Base-by-base conservation (phyloP, 2,797 vertebrate genomes). In the Rhyacichthys aspro region DNA sequence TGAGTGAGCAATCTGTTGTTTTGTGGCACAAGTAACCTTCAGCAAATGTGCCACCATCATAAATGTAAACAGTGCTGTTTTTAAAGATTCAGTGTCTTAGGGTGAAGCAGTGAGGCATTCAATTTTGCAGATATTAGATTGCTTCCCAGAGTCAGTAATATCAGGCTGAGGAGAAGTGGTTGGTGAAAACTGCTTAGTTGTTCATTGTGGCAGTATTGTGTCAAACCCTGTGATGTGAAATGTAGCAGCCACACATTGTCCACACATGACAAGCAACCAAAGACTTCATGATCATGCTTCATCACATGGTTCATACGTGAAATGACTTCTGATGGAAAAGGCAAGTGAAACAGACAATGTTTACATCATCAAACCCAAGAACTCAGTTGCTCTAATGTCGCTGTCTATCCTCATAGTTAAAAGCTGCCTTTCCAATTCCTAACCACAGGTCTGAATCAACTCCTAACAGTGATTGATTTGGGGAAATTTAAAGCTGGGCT, bases 381-480 rank as follows among this genome's bases (percentile, higher is more conserved):
- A 53, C 54, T 55, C 52, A 63, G 67, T 45, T 42, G 63, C 61
- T 65, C 32, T 10, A 48, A 55, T 57, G 76, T 74, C 71, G 16
- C 70, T n/a, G 47, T 74, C 75, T 58, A 44, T 76, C 55, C 56
- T 63, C 55, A n/a, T 82, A 83, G 84, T 88, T 86, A 85, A 87
- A 89, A 81, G 83, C 79, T 43, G 55, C 59, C 65, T 63, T 49
- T 50, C 76, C n/a, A 37, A 70, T 76, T 76, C 61, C 76, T 55
- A 57, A 79, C 78, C 79, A 69, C 83, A 81, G 68, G 59, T 78
- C 83, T 83, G 67, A 87, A 88, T 85, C 63, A 73, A 75, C 75
- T 85, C 75, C 71, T 86, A 75, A 84, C 47, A 71, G 63, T 63
- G 81, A 92, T 89, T 88, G 86, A 90, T 90, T 88, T 65, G 8